Evolutionary conservation across 2,113 vertebrate species (phyloP).

Genomic region (Syngnathoides biaculeatus): DNA sequence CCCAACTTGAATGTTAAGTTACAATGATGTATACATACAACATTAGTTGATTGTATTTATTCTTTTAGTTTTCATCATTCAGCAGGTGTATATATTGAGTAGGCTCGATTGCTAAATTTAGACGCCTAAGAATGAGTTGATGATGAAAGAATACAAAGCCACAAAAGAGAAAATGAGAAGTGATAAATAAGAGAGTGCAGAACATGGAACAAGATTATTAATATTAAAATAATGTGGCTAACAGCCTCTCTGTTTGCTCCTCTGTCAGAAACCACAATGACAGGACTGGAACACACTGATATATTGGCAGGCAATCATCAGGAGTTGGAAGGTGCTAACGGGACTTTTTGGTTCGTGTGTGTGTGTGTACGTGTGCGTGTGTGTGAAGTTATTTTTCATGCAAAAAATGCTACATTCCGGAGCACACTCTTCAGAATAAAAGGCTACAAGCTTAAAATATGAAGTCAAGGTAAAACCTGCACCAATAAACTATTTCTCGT

Average conservation of each 20-base stretch:
- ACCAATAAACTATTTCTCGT: too few relatives aligned
- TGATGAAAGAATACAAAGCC: conserved; percentile 42
- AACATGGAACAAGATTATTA: conserved; percentile 35
- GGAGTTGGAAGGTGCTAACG: conserved; percentile 19
- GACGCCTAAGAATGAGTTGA: background rate
- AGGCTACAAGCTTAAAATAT: too few relatives aligned
- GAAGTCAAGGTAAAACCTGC: too few relatives aligned
- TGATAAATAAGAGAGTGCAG: conserved; percentile 28
- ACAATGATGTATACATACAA: background rate
- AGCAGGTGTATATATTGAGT: background rate
- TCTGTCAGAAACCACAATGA: conserved; percentile 39
- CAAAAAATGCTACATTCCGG: too few relatives aligned
- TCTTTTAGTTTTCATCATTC: conserved; percentile 9
- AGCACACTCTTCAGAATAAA: too few relatives aligned
- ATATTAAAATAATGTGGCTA: conserved; percentile 43
- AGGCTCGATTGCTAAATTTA: background rate
- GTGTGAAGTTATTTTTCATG: too few relatives aligned
- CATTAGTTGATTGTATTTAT: conserved; percentile 20
- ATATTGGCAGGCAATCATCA: background rate
- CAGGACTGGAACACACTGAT: background rate
- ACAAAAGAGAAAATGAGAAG: conserved; percentile 19
- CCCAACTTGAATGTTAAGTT: background rate
- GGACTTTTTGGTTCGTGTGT: background rate
- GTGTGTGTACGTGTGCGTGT: background rate
- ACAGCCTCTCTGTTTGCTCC: conserved; percentile 34